Evolutionary conservation across 2,888 invertebrate species (phyloP).

Genomic region (Stenurella melanura): DNA sequence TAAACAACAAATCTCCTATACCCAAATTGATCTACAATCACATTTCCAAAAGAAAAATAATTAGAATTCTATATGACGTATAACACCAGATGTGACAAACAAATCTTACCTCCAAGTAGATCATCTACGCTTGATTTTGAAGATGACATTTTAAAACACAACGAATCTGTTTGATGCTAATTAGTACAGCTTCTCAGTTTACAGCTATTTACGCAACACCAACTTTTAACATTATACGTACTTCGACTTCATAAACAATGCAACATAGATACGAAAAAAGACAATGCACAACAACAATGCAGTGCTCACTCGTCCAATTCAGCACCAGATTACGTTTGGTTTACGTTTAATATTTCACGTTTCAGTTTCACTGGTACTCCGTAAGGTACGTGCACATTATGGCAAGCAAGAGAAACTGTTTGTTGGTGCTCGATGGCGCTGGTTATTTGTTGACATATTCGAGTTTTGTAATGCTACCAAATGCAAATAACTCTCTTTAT

Average conservation of each 20-base stretch:
- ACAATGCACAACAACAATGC: slow-evolving; percentile 6
- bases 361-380: background rate
- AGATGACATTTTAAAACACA: slow-evolving; percentile 68
- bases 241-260: slow-evolving; percentile 37
- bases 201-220: slow-evolving; percentile 43
- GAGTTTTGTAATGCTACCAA: no score
- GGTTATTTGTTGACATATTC: no score
- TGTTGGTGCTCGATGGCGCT: background rate
- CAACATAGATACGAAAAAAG: slow-evolving; percentile 16
- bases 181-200: background rate
- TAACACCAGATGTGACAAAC: slow-evolving; percentile 59
- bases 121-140: slow-evolving; percentile 72
- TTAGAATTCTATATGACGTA: slow-evolving; percentile 45
- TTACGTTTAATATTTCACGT: slow-evolving; percentile 4
- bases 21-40: background rate
- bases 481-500: no score
- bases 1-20: slow-evolving; percentile 18
- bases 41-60: slow-evolving; percentile 38
- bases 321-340: slow-evolving; percentile 7
- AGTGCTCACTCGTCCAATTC: background rate
- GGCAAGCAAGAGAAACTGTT: background rate
- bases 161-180: background rate
- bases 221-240: slow-evolving; percentile 49
- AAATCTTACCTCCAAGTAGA: slow-evolving; percentile 70
- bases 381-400: background rate